Conservation (phyloP, 2,888 invertebrate species). For the Synergus itoensis region DNA sequence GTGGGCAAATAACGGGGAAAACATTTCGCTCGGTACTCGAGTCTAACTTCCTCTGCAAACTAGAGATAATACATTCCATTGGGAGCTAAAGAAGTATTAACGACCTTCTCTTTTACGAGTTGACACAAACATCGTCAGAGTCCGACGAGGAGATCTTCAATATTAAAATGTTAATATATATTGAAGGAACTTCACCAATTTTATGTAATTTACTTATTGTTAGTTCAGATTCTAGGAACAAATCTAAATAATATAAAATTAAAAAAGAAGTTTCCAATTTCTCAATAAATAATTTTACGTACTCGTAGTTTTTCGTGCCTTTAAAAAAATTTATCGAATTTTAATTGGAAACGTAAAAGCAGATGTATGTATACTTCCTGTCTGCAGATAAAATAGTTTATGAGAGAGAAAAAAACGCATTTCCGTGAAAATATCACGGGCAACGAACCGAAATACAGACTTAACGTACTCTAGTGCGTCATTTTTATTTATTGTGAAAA, state of each 20-base stretch:
- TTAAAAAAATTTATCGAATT: background rate
- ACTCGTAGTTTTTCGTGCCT: background rate
- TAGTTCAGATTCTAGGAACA: background rate
- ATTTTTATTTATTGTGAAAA: constrained; percentile 34
- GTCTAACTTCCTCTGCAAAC: constrained; percentile 30
- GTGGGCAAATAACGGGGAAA: constrained; percentile 18
- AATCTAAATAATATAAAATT: background rate
- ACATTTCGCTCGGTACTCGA: constrained; percentile 18
- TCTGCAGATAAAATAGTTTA: constrained; percentile 7
- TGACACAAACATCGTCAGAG: constrained; percentile 33
- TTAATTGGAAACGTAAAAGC: background rate
- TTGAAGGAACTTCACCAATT: background rate
- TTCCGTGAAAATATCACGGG: background rate
- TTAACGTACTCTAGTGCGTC: constrained; percentile 28
- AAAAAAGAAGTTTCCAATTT: background rate
- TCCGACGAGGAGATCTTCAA: constrained; percentile 7
- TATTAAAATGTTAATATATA: background rate
- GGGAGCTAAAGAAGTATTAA: constrained; percentile 32
- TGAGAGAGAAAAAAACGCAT: constrained; percentile 15
- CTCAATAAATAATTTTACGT: background rate
- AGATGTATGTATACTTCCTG: background rate
- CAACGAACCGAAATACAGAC: constrained; percentile 20
- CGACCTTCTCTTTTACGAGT: constrained; percentile 35
- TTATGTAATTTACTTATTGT: constrained; percentile 23
- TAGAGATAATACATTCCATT: constrained; percentile 35